Percentiles rank a stretch among this genome's conserved stretches.
Conservation (phyloP, 2,113 vertebrate species). For the Rhabdomys dilectus region DNA sequence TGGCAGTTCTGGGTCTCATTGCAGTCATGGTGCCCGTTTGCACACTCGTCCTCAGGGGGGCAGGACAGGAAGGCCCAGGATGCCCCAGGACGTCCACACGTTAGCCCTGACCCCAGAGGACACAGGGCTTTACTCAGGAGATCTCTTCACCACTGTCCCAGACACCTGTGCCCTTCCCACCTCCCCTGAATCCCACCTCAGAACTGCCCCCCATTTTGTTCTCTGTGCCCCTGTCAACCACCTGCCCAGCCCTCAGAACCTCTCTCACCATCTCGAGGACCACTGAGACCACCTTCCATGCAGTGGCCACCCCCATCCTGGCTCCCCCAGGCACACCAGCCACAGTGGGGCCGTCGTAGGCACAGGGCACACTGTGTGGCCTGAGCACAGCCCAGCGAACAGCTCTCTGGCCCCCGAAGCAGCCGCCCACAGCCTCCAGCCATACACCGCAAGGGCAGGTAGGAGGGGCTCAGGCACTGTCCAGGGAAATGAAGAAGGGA, state of each 20-base stretch:
- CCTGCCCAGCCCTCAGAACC: not conserved
- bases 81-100: constrained; percentile 85
- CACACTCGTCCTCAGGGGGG: constrained; percentile 94
- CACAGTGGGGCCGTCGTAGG: constrained; percentile 93
- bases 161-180: not conserved
- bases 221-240: not conserved
- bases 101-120: constrained; percentile 70
- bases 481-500: fast-evolving
- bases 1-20: constrained; percentile 95
- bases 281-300: constrained; percentile 92
- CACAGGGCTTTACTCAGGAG: not conserved
- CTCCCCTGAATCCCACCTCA: not conserved
- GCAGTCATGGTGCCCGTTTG: constrained; percentile 94
- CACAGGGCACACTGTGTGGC: constrained; percentile 94
- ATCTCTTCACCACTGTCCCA: not conserved
- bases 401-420: constrained; percentile 91
- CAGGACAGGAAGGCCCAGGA: constrained; percentile 95
- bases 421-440: constrained; percentile 94
- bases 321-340: constrained; percentile 91
- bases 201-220: too few relatives aligned
- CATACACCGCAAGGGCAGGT: constrained; percentile 92
- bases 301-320: constrained; percentile 93
- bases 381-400: constrained; percentile 91
- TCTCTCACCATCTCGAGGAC: constrained; percentile 79
- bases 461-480: constrained; percentile 95